Evolutionary conservation across 30 jellyfish, hydroid and myxozoan genomes (phyloP).

Genomic region (Aurelia coerulea): DNA sequence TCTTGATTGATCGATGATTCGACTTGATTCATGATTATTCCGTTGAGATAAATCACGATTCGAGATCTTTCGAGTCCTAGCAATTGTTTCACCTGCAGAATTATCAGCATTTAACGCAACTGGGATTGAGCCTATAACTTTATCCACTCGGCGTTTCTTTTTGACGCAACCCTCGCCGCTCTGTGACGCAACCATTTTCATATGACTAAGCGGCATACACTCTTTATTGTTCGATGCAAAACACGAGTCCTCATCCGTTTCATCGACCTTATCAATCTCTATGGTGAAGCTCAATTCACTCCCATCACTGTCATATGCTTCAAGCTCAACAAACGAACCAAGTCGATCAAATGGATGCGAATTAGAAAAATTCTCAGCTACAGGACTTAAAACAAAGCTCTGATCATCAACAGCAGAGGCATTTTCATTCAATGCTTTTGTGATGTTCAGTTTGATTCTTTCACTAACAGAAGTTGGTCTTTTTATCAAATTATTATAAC

Average conservation of each 20-base stretch:
- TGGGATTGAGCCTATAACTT: background rate
- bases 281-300: conserved; percentile 16
- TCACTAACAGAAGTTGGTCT: background rate
- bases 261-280: conserved; percentile 24
- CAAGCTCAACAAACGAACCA: background rate
- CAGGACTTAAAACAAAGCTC: background rate
- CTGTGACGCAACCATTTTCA: background rate
- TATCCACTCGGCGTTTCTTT: background rate
- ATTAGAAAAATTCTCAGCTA: background rate
- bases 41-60: too few relatives aligned
- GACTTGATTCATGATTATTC: background rate
- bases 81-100: too few relatives aligned
- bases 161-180: background rate
- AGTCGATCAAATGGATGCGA: background rate
- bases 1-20: background rate
- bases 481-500: background rate
- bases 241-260: background rate
- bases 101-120: background rate
- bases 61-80: too few relatives aligned
- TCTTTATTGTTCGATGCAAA: background rate
- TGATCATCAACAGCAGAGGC: background rate
- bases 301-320: background rate
- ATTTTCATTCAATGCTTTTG: background rate
- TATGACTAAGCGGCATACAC: background rate
- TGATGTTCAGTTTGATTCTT: background rate